These are phyloP conservation scores for Actinia tenebrosa DNA, from an alignment of 64 coral and sea anemone genomes.

Conservation along the genomic window DNA sequence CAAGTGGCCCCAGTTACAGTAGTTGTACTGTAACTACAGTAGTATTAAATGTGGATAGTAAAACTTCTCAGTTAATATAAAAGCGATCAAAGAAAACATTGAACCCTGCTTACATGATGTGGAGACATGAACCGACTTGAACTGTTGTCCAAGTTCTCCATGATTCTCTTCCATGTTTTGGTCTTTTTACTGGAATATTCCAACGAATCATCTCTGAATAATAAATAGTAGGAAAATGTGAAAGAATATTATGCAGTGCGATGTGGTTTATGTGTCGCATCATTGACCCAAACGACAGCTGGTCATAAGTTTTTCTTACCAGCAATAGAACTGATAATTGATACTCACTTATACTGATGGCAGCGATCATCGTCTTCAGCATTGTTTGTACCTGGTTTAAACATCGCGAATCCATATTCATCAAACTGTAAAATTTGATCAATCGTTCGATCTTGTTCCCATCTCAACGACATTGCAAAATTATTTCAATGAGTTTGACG, in stretches of 20 bases:
- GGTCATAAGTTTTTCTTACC: too few species aligned
- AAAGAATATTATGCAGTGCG: too few species aligned
- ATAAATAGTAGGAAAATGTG: too few species aligned
- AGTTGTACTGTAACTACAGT: neutral
- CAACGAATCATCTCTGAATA: neutral
- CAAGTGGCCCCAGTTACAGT: too few species aligned
- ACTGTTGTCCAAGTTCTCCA: neutral
- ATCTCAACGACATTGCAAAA: neutral
- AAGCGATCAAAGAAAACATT: too few species aligned
- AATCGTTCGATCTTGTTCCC: neutral
- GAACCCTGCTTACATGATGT: neutral
- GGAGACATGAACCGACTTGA: neutral
- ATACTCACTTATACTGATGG: slow-evolving; percentile 42
- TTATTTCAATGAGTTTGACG: neutral
- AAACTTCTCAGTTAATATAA: too few species aligned
- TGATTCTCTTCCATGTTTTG: slow-evolving; percentile 3
- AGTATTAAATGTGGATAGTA: too few species aligned
- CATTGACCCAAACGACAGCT: too few species aligned
- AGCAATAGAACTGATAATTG: neutral
- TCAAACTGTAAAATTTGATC: slow-evolving; percentile 27
- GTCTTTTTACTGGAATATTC: neutral
- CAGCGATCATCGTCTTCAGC: slow-evolving; percentile 43
- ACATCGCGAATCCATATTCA: slow-evolving; percentile 44
- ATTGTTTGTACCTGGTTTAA: slow-evolving; percentile 14
- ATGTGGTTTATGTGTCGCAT: too few species aligned